These are phyloP conservation scores for Takifugu ocellatus DNA, from an alignment of 2,797 vertebrate genomes.

Conservation along the genomic window DNA sequence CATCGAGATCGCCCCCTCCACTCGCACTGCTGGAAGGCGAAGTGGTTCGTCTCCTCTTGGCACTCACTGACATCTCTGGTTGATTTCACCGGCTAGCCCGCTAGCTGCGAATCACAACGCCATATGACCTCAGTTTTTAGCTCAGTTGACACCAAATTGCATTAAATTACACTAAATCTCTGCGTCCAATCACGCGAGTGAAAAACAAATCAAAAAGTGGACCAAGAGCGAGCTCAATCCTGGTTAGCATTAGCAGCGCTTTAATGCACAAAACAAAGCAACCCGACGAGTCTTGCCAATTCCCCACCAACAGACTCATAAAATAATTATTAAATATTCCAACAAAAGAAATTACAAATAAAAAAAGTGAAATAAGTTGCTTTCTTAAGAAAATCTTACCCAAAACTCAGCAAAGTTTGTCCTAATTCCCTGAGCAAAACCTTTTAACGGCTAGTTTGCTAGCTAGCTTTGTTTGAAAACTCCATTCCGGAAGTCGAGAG, in stretches of 20 bases:
- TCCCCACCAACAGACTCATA: neutral
- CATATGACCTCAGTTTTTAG: no score
- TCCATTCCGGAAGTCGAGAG: conserved; percentile 58
- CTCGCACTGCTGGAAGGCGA: conserved; percentile 96
- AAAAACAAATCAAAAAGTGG: neutral
- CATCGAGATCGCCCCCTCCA: conserved; percentile 91
- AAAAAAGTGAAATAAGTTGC: accelerated
- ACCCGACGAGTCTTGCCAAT: conserved; percentile 13
- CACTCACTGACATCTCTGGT: conserved; percentile 81
- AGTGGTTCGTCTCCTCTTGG: conserved; percentile 94
- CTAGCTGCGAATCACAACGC: conserved; percentile 22
- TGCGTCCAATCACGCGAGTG: accelerated
- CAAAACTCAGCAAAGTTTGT: conserved; percentile 26
- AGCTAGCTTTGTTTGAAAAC: conserved; percentile 69
- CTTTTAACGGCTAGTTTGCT: conserved; percentile 37
- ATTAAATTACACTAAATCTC: neutral
- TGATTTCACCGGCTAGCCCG: conserved; percentile 44
- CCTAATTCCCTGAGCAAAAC: conserved; percentile 66
- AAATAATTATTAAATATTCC: neutral
- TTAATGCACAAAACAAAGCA: conserved; percentile 62
- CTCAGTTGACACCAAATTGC: accelerated
- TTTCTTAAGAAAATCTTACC: conserved; percentile 24
- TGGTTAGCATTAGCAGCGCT: conserved; percentile 23
- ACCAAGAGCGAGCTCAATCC: neutral
- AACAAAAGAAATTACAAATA: neutral